Percentiles rank a stretch among this genome's conserved stretches.
These are phyloP conservation scores for Sturnira hondurensis DNA, from an alignment of 2,113 vertebrate species.

Conservation along the genomic window DNA sequence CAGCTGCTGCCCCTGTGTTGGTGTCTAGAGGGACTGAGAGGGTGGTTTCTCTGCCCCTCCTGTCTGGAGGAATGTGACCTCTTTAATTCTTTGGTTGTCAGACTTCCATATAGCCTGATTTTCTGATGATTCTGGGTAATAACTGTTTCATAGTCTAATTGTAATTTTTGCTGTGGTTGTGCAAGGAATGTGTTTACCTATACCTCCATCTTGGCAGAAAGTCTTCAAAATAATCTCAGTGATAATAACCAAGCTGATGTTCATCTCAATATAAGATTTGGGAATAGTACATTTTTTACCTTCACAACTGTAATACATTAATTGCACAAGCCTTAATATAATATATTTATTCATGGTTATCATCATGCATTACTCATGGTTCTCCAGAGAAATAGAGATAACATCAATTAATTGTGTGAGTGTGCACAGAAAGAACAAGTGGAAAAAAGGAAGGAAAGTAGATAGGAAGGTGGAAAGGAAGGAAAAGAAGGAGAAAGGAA, in stretches of 20 bases:
- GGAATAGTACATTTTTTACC: background rate
- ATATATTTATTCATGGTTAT: background rate
- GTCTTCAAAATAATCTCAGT: background rate
- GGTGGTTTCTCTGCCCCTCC: no score
- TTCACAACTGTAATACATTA: background rate
- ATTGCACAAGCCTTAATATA: background rate
- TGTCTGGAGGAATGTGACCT: no score
- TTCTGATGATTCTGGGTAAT: no score
- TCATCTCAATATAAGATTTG: conserved; percentile 1
- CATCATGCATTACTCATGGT: background rate
- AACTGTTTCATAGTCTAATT: no score
- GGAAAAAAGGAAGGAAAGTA: background rate
- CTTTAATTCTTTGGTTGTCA: no score
- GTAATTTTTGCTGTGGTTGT: no score
- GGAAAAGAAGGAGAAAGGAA: no score
- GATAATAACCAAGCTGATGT: background rate
- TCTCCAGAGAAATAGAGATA: background rate
- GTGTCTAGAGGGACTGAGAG: no score
- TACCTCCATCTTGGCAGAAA: no score
- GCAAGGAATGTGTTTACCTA: no score
- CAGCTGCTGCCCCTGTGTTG: no score
- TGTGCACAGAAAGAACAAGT: background rate
- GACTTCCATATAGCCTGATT: no score
- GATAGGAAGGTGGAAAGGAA: background rate
- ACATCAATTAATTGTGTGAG: background rate